Evolutionary conservation across 2,888 invertebrate genomes (phyloP).

Genomic region (Drosophila mulleri): DNA sequence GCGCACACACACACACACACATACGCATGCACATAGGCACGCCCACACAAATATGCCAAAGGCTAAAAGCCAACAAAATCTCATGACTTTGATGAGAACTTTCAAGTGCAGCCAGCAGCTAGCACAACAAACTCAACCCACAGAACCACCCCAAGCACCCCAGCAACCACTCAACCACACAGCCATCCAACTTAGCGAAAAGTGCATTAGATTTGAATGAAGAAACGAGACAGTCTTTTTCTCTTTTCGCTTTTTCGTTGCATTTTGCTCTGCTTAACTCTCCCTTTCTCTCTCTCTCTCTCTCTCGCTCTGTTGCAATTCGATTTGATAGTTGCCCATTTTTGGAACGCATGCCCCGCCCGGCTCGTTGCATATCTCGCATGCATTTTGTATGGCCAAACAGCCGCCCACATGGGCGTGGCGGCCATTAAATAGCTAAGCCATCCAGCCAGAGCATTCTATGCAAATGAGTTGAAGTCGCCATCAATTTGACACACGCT

Average conservation of each 20-base stretch:
- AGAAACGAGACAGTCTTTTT: constrained; percentile 30
- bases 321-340: constrained; percentile 30
- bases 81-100: constrained; percentile 64
- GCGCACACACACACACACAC: constrained; percentile 12
- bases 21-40: background rate
- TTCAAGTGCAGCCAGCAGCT: constrained; percentile 48
- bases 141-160: background rate
- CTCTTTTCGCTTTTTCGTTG: constrained; percentile 17
- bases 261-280: background rate
- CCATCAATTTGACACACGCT: background rate
- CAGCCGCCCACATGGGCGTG: constrained; percentile 1
- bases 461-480: constrained; percentile 11
- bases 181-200: constrained; percentile 20
- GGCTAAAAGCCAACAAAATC: constrained; percentile 47
- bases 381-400: constrained; percentile 5
- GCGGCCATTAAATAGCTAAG: constrained; percentile 8
- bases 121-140: background rate
- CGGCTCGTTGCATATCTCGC: background rate
- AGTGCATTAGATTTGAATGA: constrained; percentile 58
- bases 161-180: constrained; percentile 2
- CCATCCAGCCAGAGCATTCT: background rate
- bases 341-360: background rate
- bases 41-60: constrained; percentile 22
- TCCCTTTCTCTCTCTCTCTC: background rate
- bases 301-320: constrained; percentile 2